phyloP scores from a whole-genome alignment of 2,113 vertebrate species.

The Poeciliopsis turrubarensis region DNA sequence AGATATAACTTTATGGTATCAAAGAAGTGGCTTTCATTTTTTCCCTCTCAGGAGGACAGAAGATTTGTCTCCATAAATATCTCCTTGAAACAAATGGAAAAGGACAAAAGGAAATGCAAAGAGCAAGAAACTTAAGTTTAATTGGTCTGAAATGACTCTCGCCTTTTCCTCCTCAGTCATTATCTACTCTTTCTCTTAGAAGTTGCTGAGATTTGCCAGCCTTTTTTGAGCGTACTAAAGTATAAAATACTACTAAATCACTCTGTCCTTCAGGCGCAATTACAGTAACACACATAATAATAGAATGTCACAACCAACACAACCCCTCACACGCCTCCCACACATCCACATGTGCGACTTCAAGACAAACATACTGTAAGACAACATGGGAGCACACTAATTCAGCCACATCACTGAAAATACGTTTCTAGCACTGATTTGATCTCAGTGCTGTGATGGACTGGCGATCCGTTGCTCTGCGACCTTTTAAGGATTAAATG shows the following conservation, averaged over 20 bases:
- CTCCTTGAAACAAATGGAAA: background rate
- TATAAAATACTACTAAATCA: conserved; percentile 30
- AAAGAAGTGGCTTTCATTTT: background rate
- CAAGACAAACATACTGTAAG: too few relatives aligned
- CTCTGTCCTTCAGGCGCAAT: conserved; percentile 17
- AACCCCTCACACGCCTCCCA: background rate
- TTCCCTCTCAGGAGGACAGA: background rate
- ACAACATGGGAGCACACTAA: too few relatives aligned
- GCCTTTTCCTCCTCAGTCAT: conserved; percentile 19
- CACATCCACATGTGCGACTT: background rate
- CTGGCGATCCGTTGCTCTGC: background rate
- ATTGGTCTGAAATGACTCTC: background rate
- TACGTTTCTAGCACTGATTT: background rate
- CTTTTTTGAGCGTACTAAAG: conserved; percentile 20
- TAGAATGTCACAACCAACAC: conserved; percentile 4
- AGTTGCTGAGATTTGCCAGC: conserved; percentile 32
- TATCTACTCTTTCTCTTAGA: conserved; percentile 24
- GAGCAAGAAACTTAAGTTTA: background rate
- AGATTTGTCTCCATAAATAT: background rate
- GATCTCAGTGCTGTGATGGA: background rate
- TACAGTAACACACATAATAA: conserved; percentile 26
- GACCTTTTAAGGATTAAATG: background rate
- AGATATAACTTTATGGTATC: background rate
- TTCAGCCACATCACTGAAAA: background rate
- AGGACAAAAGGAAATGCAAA: background rate